Evolutionary conservation across 2,888 invertebrate genomes (phyloP).

Genomic region (Stenodema calcarata): DNA sequence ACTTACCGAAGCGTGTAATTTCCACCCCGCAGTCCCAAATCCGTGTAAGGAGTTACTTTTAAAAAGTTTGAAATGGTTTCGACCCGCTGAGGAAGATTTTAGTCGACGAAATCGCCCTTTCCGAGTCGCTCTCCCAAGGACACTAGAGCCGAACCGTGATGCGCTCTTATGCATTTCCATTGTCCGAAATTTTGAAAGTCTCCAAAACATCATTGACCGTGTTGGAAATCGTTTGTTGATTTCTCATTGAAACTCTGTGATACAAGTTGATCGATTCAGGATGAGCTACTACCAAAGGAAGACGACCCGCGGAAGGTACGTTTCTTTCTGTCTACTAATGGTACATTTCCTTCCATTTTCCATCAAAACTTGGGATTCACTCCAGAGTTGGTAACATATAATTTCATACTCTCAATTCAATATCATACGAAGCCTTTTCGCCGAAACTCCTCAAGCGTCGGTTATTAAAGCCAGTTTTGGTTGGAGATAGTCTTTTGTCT

Average conservation of each 20-base stretch:
- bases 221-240: neutral
- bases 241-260: neutral
- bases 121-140: neutral
- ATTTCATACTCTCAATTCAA: too few species aligned
- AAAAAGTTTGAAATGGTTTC: neutral
- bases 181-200: neutral
- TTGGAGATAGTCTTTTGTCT: too few species aligned
- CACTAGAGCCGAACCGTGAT: neutral
- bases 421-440: too few species aligned
- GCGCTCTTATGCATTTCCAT: neutral
- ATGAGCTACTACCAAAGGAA: conserved; percentile 8
- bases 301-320: neutral
- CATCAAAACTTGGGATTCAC: too few species aligned
- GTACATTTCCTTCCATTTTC: too few species aligned
- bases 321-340: neutral
- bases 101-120: neutral
- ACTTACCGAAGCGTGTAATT: neutral
- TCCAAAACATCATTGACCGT: neutral
- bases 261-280: neutral
- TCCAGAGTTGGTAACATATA: too few species aligned
- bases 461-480: too few species aligned
- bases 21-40: neutral
- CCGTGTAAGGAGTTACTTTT: neutral
- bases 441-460: too few species aligned
- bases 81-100: neutral